Evolutionary conservation across 35 echinoderm and acorn worm genomes (phyloP), one percentile per base, ranked within the genome.

Genomic region (Lytechinus pictus): DNA sequence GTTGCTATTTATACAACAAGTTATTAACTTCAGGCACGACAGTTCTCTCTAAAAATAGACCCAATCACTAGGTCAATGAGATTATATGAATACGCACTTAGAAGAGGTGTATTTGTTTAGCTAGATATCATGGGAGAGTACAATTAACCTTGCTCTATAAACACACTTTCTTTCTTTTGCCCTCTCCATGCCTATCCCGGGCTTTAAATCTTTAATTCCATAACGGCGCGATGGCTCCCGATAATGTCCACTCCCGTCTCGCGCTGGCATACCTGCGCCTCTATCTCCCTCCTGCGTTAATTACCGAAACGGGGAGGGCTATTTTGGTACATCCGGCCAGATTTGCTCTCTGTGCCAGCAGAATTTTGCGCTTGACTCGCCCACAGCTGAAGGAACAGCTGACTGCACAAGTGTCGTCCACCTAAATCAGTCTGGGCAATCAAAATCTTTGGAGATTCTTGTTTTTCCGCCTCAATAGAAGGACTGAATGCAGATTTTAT

Each of bases 261-360:
- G 66, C 16, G 66, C 66, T 79, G 19, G 66, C 66, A 79, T 79
- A 79, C 66, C 66, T 79, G 66, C 16, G 66, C 66, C 66, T 79
- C 66, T 79, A 79, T 79, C 66, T 24, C 16, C 66, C 16, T 79
- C 66, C 66, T n/a, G 66, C 66, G 66, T 79, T 79, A 79, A 79
- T 79, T 79, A 79, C 12, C 66, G 66, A 79, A 79, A 79, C 66
- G 66, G 66, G 19, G 19, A 24, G n/a, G 66, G 66, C 66, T 79
- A 79, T 79, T 79, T 79, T 24, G 66, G 66, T 79, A 79, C 66
- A 79, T 79, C 66, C 66, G 66, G 66, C 66, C 66, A 79, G 66
- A 79, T 79, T 79, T 79, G 66, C 66, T 44, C 33, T 44, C 33
- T 19, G 21, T 24, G 66, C 19, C 66, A 79, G 66, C 66, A 24